Percentiles rank a stretch among this genome's conserved stretches.
Conservation (phyloP, 1,140 invertebrate species). For the Lasioglossum albipes region DNA sequence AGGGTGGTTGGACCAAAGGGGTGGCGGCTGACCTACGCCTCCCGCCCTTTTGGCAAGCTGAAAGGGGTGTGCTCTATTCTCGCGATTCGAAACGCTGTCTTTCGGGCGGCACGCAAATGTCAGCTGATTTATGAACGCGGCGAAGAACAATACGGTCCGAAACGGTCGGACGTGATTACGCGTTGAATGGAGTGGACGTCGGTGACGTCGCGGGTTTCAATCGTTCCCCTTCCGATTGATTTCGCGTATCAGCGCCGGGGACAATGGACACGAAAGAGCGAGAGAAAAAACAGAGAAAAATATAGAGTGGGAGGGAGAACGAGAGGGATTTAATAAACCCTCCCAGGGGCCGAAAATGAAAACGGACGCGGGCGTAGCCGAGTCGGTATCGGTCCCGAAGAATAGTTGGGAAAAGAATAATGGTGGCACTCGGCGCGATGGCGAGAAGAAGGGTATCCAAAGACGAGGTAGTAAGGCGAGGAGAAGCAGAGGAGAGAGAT, state of each 20-base stretch:
- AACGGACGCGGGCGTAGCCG: slow-evolving; percentile 25
- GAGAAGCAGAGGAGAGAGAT: not conserved
- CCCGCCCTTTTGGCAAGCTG: not conserved
- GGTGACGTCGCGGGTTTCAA: not conserved
- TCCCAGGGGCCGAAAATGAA: slow-evolving; percentile 12
- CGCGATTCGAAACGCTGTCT: slow-evolving; percentile 17
- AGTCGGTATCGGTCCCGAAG: slow-evolving; percentile 13
- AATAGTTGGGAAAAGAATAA: slow-evolving; percentile 35
- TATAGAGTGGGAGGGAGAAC: no score
- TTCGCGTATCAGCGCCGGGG: not conserved
- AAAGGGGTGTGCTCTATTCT: not conserved
- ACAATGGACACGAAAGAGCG: not conserved
- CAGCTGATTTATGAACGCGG: slow-evolving; percentile 29
- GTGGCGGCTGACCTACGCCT: not conserved
- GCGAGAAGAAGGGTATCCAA: not conserved
- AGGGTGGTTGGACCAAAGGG: not conserved
- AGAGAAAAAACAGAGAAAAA: not conserved
- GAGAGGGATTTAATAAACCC: slow-evolving; percentile 34
- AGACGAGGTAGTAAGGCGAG: not conserved
- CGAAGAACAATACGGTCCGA: not conserved
- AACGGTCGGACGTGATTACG: slow-evolving; percentile 12
- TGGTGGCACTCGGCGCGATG: slow-evolving; percentile 30
- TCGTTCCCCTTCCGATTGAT: not conserved
- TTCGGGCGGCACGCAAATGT: slow-evolving; percentile 5
- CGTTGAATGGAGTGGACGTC: not conserved